Evolutionary conservation across 2,797 vertebrate species (phyloP).

Genomic region (Tauraco hartlaubi): DNA sequence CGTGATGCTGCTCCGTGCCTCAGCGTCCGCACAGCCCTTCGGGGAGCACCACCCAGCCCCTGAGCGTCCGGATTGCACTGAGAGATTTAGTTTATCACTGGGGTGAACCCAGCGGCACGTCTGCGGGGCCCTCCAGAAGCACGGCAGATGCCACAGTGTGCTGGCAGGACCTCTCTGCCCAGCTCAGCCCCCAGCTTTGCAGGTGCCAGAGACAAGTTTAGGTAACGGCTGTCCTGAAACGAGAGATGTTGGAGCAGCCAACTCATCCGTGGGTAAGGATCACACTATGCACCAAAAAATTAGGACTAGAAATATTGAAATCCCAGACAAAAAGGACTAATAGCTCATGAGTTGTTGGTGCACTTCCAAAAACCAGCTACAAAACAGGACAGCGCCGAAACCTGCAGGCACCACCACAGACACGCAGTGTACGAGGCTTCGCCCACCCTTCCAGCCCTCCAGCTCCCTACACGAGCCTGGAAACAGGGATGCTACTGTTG

Average conservation of each 20-base stretch:
- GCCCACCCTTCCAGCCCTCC: neutral
- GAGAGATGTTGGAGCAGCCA: neutral
- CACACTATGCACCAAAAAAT: neutral
- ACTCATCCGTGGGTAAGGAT: neutral
- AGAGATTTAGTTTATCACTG: neutral
- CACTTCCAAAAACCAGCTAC: neutral
- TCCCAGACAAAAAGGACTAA: neutral
- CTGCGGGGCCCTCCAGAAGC: neutral
- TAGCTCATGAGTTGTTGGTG: neutral
- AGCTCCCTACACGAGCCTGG: neutral
- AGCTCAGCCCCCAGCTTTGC: neutral
- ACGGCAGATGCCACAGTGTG: fast-evolving
- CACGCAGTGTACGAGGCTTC: fast-evolving
- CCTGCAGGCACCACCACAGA: neutral
- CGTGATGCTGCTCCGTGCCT: neutral
- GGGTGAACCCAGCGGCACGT: neutral
- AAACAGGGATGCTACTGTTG: neutral
- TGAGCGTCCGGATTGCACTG: neutral
- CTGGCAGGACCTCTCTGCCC: neutral
- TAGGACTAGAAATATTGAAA: neutral
- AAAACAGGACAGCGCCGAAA: neutral
- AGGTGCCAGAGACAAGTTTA: neutral
- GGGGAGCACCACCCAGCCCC: neutral
- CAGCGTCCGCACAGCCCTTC: neutral
- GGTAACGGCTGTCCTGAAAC: neutral